Percentiles rank a stretch among this genome's conserved stretches.
Conservation (phyloP, 1,140 invertebrate genomes). For the Ectropis grisescens region DNA sequence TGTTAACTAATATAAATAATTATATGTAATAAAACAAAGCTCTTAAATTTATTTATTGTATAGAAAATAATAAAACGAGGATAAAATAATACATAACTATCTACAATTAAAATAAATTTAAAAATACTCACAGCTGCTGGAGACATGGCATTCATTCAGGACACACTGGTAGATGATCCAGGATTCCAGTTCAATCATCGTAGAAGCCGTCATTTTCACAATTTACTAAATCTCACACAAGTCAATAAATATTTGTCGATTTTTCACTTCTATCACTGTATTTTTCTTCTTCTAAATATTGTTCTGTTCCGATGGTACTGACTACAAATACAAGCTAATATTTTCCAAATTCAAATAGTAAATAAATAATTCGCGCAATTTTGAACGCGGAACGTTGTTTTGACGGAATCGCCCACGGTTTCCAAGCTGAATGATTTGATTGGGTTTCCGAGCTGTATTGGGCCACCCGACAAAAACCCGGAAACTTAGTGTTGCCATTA, state of each 20-base stretch:
- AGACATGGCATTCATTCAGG: constrained; percentile 72
- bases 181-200: constrained; percentile 73
- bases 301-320: constrained; percentile 1
- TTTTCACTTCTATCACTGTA: constrained; percentile 17
- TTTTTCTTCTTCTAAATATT: constrained; percentile 13
- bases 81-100: no score
- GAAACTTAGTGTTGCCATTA: constrained; percentile 14
- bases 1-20: no score
- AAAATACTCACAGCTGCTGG: constrained; percentile 72
- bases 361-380: constrained; percentile 35
- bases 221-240: constrained; percentile 22
- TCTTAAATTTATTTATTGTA: no score
- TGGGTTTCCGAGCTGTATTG: constrained; percentile 17
- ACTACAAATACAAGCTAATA: constrained; percentile 28
- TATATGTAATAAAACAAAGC: no score
- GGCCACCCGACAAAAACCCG: constrained; percentile 18
- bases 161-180: constrained; percentile 75
- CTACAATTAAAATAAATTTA: no score
- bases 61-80: constrained; percentile 5
- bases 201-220: constrained; percentile 66
- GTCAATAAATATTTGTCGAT: constrained; percentile 24
- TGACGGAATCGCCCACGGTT: constrained; percentile 38
- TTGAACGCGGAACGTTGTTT: constrained; percentile 32
- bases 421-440: constrained; percentile 26
- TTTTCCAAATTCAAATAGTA: constrained; percentile 21